phyloP scores from a whole-genome alignment of 2,113 vertebrate genomes.

The Hemiprocne comata region DNA sequence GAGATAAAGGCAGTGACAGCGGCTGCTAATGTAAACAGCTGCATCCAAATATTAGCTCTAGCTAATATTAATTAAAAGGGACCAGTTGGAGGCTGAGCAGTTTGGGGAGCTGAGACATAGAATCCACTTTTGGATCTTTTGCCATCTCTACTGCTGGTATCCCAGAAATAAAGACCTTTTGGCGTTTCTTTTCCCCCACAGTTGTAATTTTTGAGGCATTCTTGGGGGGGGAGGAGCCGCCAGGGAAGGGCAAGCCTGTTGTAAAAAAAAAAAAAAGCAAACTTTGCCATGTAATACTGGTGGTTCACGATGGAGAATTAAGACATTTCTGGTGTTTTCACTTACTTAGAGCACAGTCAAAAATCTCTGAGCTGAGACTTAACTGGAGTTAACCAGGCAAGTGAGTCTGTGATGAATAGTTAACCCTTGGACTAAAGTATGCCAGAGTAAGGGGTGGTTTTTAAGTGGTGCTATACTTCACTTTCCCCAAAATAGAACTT shows the following conservation, averaged over 20 bases:
- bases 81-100: background rate
- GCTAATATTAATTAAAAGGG: background rate
- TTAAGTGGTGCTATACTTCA: background rate
- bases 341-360: background rate
- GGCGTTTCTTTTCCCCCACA: background rate
- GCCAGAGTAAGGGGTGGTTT: background rate
- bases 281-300: background rate
- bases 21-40: background rate
- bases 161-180: background rate
- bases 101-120: background rate
- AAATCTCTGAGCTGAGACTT: background rate
- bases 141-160: background rate
- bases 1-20: background rate
- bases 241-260: no score
- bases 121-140: background rate
- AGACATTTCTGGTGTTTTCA: background rate
- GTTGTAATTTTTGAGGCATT: background rate
- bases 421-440: background rate
- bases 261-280: background rate
- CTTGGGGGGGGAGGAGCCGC: accelerated
- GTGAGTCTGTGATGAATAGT: background rate
- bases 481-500: background rate
- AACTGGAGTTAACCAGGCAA: background rate
- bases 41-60: background rate
- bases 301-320: background rate